Percentiles rank a stretch among this genome's conserved stretches.
Evolutionary conservation across 2,113 vertebrate species (phyloP).

Genomic region (Neodontobutis hainanensis): DNA sequence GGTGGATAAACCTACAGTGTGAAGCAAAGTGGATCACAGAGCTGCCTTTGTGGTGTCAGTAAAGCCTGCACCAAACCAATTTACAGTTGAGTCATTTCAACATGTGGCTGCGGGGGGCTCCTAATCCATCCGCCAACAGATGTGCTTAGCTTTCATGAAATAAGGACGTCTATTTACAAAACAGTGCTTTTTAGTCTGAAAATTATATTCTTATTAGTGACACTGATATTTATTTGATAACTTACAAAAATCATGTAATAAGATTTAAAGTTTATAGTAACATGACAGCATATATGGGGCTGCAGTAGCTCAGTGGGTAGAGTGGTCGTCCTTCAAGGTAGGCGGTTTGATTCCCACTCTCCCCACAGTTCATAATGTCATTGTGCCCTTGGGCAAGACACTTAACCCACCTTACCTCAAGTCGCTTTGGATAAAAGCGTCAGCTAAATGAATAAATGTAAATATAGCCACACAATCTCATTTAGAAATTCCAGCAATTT

Average conservation of each 20-base stretch:
- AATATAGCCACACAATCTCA: no score
- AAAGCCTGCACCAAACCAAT: slow-evolving; percentile 52
- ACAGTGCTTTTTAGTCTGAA: slow-evolving; percentile 9
- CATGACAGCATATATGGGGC: background rate
- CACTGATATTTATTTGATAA: slow-evolving; percentile 1
- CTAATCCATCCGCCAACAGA: slow-evolving; percentile 47
- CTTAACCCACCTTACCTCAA: no score
- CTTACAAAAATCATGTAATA: background rate
- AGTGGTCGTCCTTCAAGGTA: no score
- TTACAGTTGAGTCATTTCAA: slow-evolving; percentile 54
- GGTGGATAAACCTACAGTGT: slow-evolving; percentile 49
- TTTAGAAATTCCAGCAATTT: no score
- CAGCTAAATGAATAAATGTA: no score
- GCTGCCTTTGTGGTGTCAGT: slow-evolving; percentile 39
- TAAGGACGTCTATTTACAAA: slow-evolving; percentile 31
- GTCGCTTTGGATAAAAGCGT: no score
- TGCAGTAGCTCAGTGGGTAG: no score
- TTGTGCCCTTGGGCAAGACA: no score
- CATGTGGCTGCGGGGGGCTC: slow-evolving; percentile 40
- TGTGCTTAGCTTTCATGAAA: slow-evolving; percentile 47
- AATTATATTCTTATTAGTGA: background rate
- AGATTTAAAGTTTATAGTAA: background rate
- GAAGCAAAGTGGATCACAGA: slow-evolving; percentile 53
- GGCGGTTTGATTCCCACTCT: no score
- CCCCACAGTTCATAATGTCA: no score